A percentile compares a stretch with the other conserved stretches of the same genome.
These are phyloP conservation scores for Acrocephalus arundinaceus DNA, from an alignment of 2,113 vertebrate species.

Conservation along the genomic window DNA sequence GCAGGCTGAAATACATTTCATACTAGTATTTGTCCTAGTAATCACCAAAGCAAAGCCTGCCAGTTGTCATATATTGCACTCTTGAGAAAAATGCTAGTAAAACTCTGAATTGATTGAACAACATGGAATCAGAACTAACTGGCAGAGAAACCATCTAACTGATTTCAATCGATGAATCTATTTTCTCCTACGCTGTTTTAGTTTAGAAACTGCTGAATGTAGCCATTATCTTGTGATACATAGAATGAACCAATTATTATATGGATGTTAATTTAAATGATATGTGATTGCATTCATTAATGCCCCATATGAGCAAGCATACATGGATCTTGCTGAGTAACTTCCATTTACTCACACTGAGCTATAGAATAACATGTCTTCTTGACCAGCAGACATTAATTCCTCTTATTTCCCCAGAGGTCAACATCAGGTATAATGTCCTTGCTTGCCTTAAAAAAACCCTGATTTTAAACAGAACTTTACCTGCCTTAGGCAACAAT, in stretches of 20 bases:
- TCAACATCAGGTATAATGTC: neutral
- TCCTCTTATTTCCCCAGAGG: slow-evolving; percentile 25
- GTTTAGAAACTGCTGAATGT: slow-evolving; percentile 41
- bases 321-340: neutral
- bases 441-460: neutral
- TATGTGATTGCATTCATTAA: neutral
- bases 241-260: slow-evolving; percentile 34
- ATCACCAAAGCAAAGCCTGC: slow-evolving; percentile 76
- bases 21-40: slow-evolving; percentile 73
- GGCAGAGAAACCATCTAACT: slow-evolving; percentile 55
- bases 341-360: neutral
- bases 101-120: slow-evolving; percentile 73
- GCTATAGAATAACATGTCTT: neutral
- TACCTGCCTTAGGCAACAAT: neutral
- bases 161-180: slow-evolving; percentile 43
- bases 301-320: neutral
- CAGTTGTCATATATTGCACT: slow-evolving; percentile 75
- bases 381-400: neutral
- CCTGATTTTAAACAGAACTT: neutral
- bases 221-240: slow-evolving; percentile 29
- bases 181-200: neutral
- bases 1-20: slow-evolving; percentile 73
- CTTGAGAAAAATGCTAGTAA: slow-evolving; percentile 75
- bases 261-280: slow-evolving; percentile 52
- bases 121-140: slow-evolving; percentile 62